Conservation (phyloP, 2,888 invertebrate genomes). For the Xestia sexstrigata region DNA sequence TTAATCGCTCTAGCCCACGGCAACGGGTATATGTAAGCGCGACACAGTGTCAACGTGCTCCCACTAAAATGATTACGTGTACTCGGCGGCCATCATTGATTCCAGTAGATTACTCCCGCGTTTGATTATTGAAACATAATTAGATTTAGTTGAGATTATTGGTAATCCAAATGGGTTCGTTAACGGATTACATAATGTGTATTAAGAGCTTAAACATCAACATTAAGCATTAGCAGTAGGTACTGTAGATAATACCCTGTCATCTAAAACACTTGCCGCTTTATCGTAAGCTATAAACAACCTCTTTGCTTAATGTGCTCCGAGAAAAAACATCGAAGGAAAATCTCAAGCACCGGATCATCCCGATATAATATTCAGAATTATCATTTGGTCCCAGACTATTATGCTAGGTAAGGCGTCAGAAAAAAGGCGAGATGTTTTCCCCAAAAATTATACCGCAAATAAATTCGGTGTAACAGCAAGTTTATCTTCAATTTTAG, state of each 20-base stretch:
- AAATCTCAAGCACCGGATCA: conserved; percentile 23
- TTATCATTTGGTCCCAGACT: conserved; percentile 56
- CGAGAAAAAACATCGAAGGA: conserved; percentile 23
- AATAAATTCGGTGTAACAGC: conserved; percentile 67
- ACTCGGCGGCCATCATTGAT: conserved; percentile 33
- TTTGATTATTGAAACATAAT: conserved; percentile 30
- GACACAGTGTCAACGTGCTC: conserved; percentile 34
- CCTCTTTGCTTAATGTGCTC: background rate
- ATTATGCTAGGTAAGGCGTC: conserved; percentile 54
- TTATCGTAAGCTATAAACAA: conserved; percentile 25
- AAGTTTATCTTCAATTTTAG: conserved; percentile 75
- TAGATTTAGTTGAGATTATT: conserved; percentile 15
- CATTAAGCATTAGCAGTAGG: background rate
- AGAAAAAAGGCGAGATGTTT: conserved; percentile 52
- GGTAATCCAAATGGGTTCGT: conserved; percentile 3
- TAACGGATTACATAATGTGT: background rate
- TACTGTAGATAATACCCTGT: background rate
- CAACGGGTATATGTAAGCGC: conserved; percentile 25
- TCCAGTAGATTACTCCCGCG: conserved; percentile 8
- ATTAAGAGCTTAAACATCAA: background rate
- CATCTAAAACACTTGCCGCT: conserved; percentile 12
- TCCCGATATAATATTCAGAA: conserved; percentile 47
- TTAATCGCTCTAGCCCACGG: conserved; percentile 31
- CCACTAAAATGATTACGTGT: conserved; percentile 38
- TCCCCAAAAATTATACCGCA: conserved; percentile 61